Conservation (phyloP, 2,888 invertebrate genomes). For the Sturmia bella region DNA sequence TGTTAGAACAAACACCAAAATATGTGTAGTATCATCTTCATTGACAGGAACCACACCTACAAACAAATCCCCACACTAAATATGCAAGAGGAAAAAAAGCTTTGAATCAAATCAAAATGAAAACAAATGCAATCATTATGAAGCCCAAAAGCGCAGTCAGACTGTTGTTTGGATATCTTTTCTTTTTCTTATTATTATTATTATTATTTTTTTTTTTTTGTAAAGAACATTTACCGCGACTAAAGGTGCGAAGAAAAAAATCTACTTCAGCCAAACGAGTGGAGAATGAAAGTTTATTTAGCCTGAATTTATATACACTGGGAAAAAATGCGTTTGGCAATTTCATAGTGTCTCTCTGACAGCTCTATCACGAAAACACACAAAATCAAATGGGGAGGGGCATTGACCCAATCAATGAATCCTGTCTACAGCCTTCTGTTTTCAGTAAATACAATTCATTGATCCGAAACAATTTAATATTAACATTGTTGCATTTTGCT, state of each 20-base stretch:
- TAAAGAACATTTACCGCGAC: background rate
- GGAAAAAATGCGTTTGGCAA: background rate
- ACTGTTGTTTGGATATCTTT: too few relatives aligned
- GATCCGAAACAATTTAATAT: too few relatives aligned
- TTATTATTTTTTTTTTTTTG: background rate
- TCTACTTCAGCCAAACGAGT: constrained; percentile 23
- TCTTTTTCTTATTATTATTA: too few relatives aligned
- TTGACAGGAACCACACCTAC: constrained; percentile 24
- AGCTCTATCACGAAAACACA: too few relatives aligned
- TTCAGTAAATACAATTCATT: too few relatives aligned
- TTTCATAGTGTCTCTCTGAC: too few relatives aligned
- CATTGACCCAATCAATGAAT: too few relatives aligned
- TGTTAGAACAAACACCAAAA: constrained; percentile 48
- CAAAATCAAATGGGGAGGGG: too few relatives aligned
- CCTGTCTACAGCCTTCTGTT: too few relatives aligned
- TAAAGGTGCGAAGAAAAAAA: constrained; percentile 18
- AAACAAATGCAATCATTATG: constrained; percentile 14
- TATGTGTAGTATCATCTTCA: constrained; percentile 14
- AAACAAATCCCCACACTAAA: background rate
- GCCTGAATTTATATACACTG: constrained; percentile 39
- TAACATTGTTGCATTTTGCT: too few relatives aligned
- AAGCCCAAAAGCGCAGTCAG: constrained; percentile 5
- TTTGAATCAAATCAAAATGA: constrained; percentile 25
- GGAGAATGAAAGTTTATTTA: constrained; percentile 42
- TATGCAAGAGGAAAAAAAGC: background rate